Evolutionary conservation across 2,888 invertebrate genomes (phyloP).

Genomic region (Frankliniella fusca): DNA sequence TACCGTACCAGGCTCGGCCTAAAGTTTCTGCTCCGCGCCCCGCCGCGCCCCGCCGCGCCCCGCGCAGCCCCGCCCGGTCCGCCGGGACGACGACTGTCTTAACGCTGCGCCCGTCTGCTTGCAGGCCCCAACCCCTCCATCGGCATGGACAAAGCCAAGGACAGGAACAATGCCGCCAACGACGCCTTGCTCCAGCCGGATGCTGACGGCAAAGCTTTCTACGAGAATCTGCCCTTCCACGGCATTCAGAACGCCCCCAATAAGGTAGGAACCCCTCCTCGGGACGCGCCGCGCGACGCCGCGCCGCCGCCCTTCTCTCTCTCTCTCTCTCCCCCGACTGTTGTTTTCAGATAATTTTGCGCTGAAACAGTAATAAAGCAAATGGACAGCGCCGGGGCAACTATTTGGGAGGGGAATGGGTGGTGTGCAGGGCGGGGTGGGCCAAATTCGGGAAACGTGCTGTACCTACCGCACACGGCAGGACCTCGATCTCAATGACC

Average conservation of each 20-base stretch:
- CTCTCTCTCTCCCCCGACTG: slow-evolving; percentile 1
- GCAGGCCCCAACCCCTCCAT: slow-evolving; percentile 52
- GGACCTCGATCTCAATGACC: too few species aligned
- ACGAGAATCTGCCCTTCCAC: slow-evolving; percentile 93
- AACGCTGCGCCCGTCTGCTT: slow-evolving; percentile 37
- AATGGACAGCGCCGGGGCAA: slow-evolving; percentile 7
- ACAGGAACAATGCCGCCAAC: slow-evolving; percentile 47
- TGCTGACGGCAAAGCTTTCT: slow-evolving; percentile 73
- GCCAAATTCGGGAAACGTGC: too few species aligned
- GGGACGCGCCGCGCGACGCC: slow-evolving; percentile 22
- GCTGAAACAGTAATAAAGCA: slow-evolving; percentile 11
- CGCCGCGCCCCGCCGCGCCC: neutral
- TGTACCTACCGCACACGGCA: too few species aligned
- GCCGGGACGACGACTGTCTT: neutral
- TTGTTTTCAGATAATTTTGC: slow-evolving; percentile 29
- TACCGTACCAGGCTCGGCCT: too few species aligned
- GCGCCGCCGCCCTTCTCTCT: slow-evolving; percentile 33
- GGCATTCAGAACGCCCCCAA: slow-evolving; percentile 89
- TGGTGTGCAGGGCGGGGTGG: too few species aligned
- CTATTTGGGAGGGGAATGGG: too few species aligned
- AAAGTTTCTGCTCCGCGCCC: neutral
- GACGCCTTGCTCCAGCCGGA: slow-evolving; percentile 60
- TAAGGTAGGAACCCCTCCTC: slow-evolving; percentile 63
- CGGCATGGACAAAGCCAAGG: slow-evolving; percentile 52
- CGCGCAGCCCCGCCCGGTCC: neutral